Evolutionary conservation across 2,888 invertebrate genomes (phyloP), one percentile per base, ranked within the genome.

Genomic region (Meandrusa payeni): DNA sequence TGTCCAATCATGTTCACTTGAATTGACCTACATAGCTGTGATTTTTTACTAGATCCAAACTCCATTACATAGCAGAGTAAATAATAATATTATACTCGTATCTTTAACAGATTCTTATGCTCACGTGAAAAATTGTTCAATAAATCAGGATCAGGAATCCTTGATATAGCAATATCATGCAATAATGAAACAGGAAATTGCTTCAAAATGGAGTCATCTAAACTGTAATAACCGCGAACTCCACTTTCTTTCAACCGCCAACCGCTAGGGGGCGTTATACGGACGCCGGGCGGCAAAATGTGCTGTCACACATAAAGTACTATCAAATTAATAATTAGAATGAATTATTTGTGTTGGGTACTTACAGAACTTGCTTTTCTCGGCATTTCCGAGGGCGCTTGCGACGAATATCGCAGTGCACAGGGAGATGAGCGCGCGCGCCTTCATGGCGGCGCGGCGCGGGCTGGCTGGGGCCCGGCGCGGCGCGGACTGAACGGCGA

Each of bases 361-460:
- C 88, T 87, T 69, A 88, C 88, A 88, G 78, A 88, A 88, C 64
- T 88, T 88, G 77, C 88, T 88, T 64, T 88, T 88, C 77, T 88
- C 88, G 45, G 85, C 88, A 66, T 76, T 62, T 58, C 62, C 62
- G 64, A 60, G 51, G 56, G 61, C 61, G 49, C 69, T 58, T 48
- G 67, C 61, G 54, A 75, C 70, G 51, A 78, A 68, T 51, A 79
- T 59, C 61, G 75, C 76, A 65, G 63, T 62, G 53, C 70, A 67
- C 66, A 77, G 63, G 57, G 71, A 52, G 47, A 76, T 63, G 44
- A 76, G 53, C 63, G 75, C 78, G 65, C 83, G 78, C 80, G 79
- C 75, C 78, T 65, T 75, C 85, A 83, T 86, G 72, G 63, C 77
- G 76, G 75, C 69, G 76, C 77, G 55, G 57, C 53, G 53, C 55